Percentiles rank a stretch among this genome's conserved stretches.
These are phyloP conservation scores for Trogon melanurus DNA, from an alignment of 2,113 vertebrate species.

Conservation along the genomic window DNA sequence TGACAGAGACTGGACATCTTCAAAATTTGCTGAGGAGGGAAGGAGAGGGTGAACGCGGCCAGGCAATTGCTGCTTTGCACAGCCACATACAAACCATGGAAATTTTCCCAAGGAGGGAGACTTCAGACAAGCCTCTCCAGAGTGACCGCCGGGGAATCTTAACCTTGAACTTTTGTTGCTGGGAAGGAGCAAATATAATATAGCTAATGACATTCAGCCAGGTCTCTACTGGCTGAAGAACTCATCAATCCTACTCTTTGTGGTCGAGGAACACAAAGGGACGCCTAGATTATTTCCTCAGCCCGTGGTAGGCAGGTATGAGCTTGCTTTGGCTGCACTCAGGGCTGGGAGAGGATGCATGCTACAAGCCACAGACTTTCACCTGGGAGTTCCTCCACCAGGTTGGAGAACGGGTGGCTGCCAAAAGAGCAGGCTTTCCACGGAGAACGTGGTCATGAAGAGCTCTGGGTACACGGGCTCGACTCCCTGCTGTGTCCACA, in stretches of 20 bases:
- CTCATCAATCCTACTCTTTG: background rate
- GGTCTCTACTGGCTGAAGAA: background rate
- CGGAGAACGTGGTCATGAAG: background rate
- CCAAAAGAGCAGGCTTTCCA: background rate
- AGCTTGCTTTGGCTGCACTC: background rate
- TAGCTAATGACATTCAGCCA: background rate
- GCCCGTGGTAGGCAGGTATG: rapidly evolving
- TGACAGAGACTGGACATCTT: background rate
- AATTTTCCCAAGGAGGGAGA: background rate
- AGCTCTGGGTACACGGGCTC: background rate
- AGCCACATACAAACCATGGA: rapidly evolving
- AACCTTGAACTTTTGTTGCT: background rate
- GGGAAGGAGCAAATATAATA: background rate
- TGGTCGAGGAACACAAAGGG: background rate
- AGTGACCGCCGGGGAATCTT: background rate
- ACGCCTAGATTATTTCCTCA: background rate
- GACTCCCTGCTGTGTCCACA: background rate
- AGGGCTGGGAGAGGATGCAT: background rate
- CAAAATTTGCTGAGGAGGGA: background rate
- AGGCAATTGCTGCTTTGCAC: background rate
- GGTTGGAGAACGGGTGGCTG: background rate
- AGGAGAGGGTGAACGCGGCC: background rate
- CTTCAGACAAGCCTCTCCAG: background rate
- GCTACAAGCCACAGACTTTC: background rate
- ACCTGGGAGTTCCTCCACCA: background rate